phyloP scores from a whole-genome alignment of 1,140 invertebrate species.

The Drosophila athabasca region DNA sequence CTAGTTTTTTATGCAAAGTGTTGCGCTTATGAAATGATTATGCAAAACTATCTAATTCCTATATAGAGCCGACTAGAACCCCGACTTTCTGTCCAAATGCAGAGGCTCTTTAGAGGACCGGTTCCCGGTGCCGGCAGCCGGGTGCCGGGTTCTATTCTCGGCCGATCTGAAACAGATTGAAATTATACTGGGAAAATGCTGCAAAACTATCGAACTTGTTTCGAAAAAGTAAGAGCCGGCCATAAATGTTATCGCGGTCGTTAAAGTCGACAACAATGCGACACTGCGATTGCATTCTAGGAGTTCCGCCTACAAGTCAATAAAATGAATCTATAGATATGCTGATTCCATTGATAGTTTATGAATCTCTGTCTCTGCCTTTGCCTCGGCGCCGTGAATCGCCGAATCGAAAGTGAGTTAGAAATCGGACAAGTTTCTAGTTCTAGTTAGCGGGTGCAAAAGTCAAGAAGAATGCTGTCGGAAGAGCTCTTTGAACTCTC shows the following conservation, averaged over 20 bases:
- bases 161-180: constrained; percentile 25
- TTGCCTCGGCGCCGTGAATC: not conserved
- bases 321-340: constrained; percentile 46
- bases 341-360: constrained; percentile 45
- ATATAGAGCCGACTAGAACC: constrained; percentile 29
- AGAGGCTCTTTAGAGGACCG: constrained; percentile 55
- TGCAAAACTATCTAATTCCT: constrained; percentile 68
- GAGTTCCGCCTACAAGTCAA: constrained; percentile 60
- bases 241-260: constrained; percentile 51
- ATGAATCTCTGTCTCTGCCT: constrained; percentile 17
- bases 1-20: constrained; percentile 71
- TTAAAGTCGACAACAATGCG: constrained; percentile 56
- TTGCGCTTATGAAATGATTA: constrained; percentile 77
- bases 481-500: constrained; percentile 49
- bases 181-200: constrained; percentile 53
- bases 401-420: constrained; percentile 40
- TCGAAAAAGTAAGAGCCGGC: constrained; percentile 45
- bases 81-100: constrained; percentile 56
- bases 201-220: constrained; percentile 69
- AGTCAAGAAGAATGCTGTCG: constrained; percentile 36
- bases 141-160: constrained; percentile 26
- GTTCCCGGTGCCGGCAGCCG: constrained; percentile 46
- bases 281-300: constrained; percentile 20
- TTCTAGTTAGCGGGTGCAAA: constrained; percentile 26
- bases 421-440: constrained; percentile 32